A percentile compares a stretch with the other conserved stretches of the same genome.
phyloP scores from a whole-genome alignment of 1,140 invertebrate genomes.

The Bombus superbus region DNA sequence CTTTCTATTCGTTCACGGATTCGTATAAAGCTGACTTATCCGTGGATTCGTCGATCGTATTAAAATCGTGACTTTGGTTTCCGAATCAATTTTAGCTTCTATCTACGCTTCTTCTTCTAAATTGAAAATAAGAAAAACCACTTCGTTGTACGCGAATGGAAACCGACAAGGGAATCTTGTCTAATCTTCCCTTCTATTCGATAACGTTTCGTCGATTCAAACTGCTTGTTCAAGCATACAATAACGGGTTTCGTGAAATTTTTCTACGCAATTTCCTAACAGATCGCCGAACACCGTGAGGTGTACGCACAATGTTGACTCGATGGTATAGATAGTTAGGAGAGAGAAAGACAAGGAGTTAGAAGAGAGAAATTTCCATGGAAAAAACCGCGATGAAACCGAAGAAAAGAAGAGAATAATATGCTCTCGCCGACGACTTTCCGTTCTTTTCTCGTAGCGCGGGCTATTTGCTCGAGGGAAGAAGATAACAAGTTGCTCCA shows the following conservation, averaged over 20 bases:
- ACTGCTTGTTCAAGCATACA: neutral
- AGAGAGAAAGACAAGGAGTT: neutral
- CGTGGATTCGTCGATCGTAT: neutral
- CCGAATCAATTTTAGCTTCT: neutral
- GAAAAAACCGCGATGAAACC: conserved; percentile 26
- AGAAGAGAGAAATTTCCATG: conserved; percentile 41
- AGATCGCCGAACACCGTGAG: too few relatives aligned
- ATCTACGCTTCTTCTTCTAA: too few relatives aligned
- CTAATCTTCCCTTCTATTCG: neutral
- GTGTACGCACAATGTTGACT: neutral
- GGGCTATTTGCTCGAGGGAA: conserved; percentile 11
- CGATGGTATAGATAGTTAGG: neutral
- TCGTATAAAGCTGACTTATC: neutral
- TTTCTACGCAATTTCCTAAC: neutral
- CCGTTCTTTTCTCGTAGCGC: neutral
- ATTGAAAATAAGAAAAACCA: neutral
- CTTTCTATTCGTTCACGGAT: neutral
- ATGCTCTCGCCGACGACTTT: neutral
- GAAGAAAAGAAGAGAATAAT: conserved; percentile 1
- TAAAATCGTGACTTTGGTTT: neutral
- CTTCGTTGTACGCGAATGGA: neutral
- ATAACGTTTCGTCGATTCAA: neutral
- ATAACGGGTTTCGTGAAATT: neutral
- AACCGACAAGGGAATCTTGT: too few relatives aligned
- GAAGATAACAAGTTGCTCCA: neutral